phyloP scores from a whole-genome alignment of 2,797 vertebrate genomes.

The Fundulus diaphanus region DNA sequence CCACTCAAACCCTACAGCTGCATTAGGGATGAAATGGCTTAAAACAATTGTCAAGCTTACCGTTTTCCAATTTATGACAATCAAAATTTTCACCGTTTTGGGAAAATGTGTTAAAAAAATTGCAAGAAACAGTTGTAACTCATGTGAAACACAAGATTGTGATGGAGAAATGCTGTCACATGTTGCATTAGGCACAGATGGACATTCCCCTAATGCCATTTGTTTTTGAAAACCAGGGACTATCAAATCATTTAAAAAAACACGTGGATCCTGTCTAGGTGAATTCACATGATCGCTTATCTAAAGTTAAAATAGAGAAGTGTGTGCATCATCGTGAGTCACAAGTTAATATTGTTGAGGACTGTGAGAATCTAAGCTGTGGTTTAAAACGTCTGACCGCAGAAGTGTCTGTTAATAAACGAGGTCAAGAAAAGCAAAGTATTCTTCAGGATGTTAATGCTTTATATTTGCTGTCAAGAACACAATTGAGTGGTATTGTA shows the following conservation, averaged over 20 bases:
- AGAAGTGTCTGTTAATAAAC: not conserved
- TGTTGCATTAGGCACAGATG: not conserved
- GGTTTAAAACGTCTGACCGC: not conserved
- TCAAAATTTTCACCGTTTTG: not conserved
- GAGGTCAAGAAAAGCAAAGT: not conserved
- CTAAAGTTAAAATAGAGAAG: conserved; percentile 6
- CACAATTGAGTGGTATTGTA: not conserved
- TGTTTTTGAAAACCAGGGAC: conserved; percentile 4
- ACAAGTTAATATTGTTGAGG: not conserved
- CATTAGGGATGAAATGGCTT: no score
- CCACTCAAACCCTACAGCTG: not conserved
- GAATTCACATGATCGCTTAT: conserved; percentile 17
- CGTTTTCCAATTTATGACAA: not conserved
- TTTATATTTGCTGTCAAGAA: not conserved
- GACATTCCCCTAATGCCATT: not conserved
- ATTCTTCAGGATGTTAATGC: not conserved
- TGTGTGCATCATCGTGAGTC: not conserved
- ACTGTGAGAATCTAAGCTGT: not conserved
- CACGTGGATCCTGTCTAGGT: conserved; percentile 9
- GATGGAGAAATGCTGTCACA: conserved; percentile 1
- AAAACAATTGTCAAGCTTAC: not conserved
- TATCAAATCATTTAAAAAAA: conserved; percentile 13
- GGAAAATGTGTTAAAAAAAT: not conserved
- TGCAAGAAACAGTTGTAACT: not conserved
- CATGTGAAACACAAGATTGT: not conserved